phyloP scores from a whole-genome alignment of 2,888 invertebrate genomes.

The Teleiodes luculella region DNA sequence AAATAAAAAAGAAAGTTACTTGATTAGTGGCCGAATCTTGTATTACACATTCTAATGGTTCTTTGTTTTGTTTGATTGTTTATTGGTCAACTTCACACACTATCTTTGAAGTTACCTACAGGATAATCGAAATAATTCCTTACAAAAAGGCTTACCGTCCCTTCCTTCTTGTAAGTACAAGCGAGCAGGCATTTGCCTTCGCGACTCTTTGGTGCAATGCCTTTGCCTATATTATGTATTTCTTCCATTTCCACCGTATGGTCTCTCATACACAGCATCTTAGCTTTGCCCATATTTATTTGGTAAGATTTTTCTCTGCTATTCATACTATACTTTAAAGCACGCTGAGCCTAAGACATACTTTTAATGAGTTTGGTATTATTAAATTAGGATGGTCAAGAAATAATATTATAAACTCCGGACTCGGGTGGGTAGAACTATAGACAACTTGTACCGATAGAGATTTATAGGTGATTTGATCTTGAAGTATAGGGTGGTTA shows the following conservation, averaged over 20 bases:
- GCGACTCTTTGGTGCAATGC: slow-evolving; percentile 52
- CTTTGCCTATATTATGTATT: slow-evolving; percentile 28
- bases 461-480: no score
- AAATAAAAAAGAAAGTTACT: no score
- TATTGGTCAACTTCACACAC: neutral
- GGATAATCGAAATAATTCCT: neutral
- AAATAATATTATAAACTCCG: no score
- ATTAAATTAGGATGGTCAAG: no score
- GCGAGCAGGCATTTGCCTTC: slow-evolving; percentile 67
- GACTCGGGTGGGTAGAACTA: no score
- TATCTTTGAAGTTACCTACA: no score
- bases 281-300: neutral
- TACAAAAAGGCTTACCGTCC: slow-evolving; percentile 39
- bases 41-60: no score
- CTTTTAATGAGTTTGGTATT: no score
- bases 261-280: slow-evolving; percentile 50
- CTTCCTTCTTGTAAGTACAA: slow-evolving; percentile 61
- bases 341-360: no score
- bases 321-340: neutral
- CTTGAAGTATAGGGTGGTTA: no score
- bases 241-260: slow-evolving; percentile 51
- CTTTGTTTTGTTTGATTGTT: neutral
- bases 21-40: no score
- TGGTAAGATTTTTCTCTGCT: neutral
- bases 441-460: no score